Evolutionary conservation across 2,113 vertebrate species (phyloP), one percentile per base, ranked within the genome.

Genomic region (Tragulus kanchil): DNA sequence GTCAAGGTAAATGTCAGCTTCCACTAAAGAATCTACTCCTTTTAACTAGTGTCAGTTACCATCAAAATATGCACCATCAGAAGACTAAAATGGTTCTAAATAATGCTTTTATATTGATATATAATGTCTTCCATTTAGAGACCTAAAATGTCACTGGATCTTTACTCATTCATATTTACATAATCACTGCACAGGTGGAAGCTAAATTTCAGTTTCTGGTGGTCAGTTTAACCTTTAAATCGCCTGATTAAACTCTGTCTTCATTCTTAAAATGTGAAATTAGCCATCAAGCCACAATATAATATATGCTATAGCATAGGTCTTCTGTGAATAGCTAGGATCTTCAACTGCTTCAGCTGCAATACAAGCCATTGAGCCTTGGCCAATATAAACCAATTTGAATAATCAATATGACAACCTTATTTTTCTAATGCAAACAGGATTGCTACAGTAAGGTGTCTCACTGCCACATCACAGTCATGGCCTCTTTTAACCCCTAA

Each of bases 381-480:
- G 98, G 98, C 99, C 97, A 98, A 99, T 98, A 98, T 64, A 97
- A 98, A 95, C 98, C 99, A 97, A 99, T 99, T 98, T 99, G 99
- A 99, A 99, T 99, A 99, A 99, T 99, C 99, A 99, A 99, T 99
- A 99, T 99, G 99, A 99, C 99, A 99, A 99, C 99, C 99, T 99
- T 99, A 99, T 99, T 99, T 99, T 99, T 99, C 99, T 99, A 99
- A 99, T 99, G 99, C 99, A 99, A 99, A 99, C 99, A 99, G 99
- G 99, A 99, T 99, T 99, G 99, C 98, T 99, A 98, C 99, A 99
- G 98, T 98, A 99, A 99, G 99, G 99, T 99, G 99, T 99, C 99
- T 99, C 98, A 96, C 98, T 99, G 99, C 99, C 99, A 99, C 99
- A 99, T 99, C 99, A 99, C 99, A 99, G 99, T 99, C 99, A 99